phyloP scores from a whole-genome alignment of 2,113 vertebrate species.

The Redunca redunca region DNA sequence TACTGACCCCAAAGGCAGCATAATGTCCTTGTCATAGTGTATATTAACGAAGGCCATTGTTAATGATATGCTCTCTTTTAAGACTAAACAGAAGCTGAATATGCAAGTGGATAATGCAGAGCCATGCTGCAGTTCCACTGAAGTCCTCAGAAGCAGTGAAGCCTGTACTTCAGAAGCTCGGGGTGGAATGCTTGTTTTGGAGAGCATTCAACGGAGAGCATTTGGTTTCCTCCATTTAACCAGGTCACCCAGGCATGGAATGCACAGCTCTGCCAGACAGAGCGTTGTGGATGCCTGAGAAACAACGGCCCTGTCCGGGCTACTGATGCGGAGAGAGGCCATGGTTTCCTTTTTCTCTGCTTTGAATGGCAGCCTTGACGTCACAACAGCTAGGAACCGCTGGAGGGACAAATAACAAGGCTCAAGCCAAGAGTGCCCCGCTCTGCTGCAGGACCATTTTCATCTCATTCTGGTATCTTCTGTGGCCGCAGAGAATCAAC shows the following conservation, averaged over 20 bases:
- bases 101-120: background rate
- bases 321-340: conserved; percentile 41
- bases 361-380: conserved; percentile 62
- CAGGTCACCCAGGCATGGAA: conserved; percentile 69
- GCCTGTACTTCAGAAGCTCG: background rate
- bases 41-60: background rate
- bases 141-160: background rate
- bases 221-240: conserved; percentile 57
- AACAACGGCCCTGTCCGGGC: conserved; percentile 34
- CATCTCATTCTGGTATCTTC: background rate
- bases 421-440: background rate
- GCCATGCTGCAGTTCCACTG: background rate
- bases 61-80: background rate
- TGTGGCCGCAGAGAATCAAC: background rate
- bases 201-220: background rate
- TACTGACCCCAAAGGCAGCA: background rate
- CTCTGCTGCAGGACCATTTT: background rate
- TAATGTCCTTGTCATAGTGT: background rate
- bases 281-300: conserved; percentile 35
- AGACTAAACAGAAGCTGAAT: background rate
- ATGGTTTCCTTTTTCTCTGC: conserved; percentile 43
- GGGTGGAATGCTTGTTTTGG: conserved; percentile 39
- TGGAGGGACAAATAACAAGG: conserved; percentile 49
- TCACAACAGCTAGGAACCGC: conserved; percentile 49
- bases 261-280: conserved; percentile 53